Evolutionary conservation across 2,797 vertebrate genomes (phyloP), one percentile per base, ranked within the genome.

Genomic region (Salmo trutta): DNA sequence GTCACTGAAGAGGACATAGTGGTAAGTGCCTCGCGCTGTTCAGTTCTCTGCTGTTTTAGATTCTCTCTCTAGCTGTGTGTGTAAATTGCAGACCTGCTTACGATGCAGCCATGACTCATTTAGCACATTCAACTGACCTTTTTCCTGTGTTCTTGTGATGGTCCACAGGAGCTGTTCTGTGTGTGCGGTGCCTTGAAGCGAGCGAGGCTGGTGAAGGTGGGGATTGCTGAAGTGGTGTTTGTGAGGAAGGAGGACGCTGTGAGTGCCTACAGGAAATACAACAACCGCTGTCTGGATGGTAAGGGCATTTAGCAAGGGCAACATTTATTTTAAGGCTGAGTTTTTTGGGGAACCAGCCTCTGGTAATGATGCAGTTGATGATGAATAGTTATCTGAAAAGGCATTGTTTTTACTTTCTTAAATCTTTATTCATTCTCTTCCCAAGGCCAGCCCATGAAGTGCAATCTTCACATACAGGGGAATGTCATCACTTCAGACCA

Each of bases 1-100:
- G 98, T 99, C 85, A 98, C 97, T 0, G 98, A 99, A 84, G 98
- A 99, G 84, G 98, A 99, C 91, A 99, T 99, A 75, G 97, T 99
- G 89, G 98, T 99, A 89, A 97, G 97, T 92, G 10, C 69, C 69
- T 56, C 64, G 24, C 21, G 41, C 21, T 71, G 54, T 65, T 16
- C 31, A 5, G 14, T 29, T 53, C 19, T 10, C 41, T 53, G 21
- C 15, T 4, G 12, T 52, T 71, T 24, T 27, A 51, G 1, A 47
- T 47, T 51, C 69, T 21, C 15, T 71, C 24, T 56, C 2, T 17
- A 8, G 24, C 71, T 14, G 24, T 29, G 15, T 41, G 5, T 29
- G 16, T 17, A 24, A 72, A 17, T 29, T 4, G 15, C 16, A 16
- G 19, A 3, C 15, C 8, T 71, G 56, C 31, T 14, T 1, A 0